Conservation (phyloP, 92 coral and sea anemone species). For the Micromussa lordhowensis region DNA sequence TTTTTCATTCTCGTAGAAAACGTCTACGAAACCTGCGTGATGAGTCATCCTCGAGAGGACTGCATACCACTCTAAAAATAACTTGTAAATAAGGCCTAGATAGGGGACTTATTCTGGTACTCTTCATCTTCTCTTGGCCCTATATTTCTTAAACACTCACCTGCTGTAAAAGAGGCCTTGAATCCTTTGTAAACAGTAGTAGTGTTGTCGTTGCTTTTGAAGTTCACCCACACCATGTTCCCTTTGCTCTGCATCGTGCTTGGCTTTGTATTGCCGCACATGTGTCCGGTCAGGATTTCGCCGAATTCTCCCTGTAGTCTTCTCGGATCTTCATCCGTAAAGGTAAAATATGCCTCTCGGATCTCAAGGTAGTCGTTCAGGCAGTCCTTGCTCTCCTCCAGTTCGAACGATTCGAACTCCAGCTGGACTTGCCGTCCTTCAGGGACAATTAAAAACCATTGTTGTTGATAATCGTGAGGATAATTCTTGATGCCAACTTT, state of each 20-base stretch:
- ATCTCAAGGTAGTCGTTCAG: constrained; percentile 30
- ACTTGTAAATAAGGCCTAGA: no score
- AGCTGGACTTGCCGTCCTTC: constrained; percentile 17
- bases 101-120: no score
- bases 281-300: neutral
- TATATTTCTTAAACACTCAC: no score
- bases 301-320: neutral
- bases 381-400: constrained; percentile 24
- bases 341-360: constrained; percentile 8
- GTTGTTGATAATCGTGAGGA: neutral
- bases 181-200: constrained; percentile 36
- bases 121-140: no score
- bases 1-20: no score
- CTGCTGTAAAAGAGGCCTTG: constrained; percentile 34
- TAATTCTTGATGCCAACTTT: constrained; percentile 15
- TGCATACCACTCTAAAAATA: no score
- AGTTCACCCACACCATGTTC: constrained; percentile 25
- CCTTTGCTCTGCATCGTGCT: neutral
- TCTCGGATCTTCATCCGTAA: no score
- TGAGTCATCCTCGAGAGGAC: no score
- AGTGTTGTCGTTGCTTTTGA: neutral
- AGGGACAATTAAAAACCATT: constrained; percentile 27
- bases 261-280: constrained; percentile 30
- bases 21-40: no score
- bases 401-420: constrained; percentile 18